A percentile compares a stretch with the other conserved stretches of the same genome.
phyloP scores from a whole-genome alignment of 2,113 vertebrate species.

The Garra rufa region DNA sequence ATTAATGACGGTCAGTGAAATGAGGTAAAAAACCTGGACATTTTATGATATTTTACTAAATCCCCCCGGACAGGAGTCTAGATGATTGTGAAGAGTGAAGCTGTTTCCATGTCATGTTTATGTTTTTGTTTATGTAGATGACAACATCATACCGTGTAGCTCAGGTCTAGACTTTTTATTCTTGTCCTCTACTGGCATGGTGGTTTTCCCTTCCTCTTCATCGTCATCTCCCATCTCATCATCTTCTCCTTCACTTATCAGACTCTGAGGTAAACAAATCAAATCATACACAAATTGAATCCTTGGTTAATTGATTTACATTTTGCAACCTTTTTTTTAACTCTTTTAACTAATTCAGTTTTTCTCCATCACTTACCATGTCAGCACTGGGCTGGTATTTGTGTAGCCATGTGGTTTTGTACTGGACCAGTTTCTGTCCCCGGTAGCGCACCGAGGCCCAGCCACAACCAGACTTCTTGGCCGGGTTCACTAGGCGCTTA shows the following conservation, averaged over 20 bases:
- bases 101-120: background rate
- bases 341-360: too few species aligned
- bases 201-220: conserved; percentile 82
- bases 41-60: too few species aligned
- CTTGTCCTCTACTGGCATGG: conserved; percentile 80
- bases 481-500: conserved; percentile 94
- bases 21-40: too few species aligned
- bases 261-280: conserved; percentile 73
- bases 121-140: background rate
- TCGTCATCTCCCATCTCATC: conserved; percentile 88
- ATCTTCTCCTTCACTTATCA: conserved; percentile 92
- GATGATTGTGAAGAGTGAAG: background rate
- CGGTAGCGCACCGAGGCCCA: conserved; percentile 96
- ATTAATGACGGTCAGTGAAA: too few species aligned
- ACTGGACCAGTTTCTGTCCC: conserved; percentile 95
- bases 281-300: conserved; percentile 10
- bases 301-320: too few species aligned
- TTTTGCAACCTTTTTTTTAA: too few species aligned
- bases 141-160: conserved; percentile 61
- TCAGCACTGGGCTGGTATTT: conserved; percentile 88
- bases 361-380: conserved; percentile 79
- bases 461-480: conserved; percentile 96
- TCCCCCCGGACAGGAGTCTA: too few species aligned
- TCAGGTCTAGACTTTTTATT: conserved; percentile 75
- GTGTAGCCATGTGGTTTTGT: conserved; percentile 93